A percentile compares a stretch with the other conserved stretches of the same genome.
phyloP scores from a whole-genome alignment of 2,113 vertebrate species.

The Cephalopterus ornatus region DNA sequence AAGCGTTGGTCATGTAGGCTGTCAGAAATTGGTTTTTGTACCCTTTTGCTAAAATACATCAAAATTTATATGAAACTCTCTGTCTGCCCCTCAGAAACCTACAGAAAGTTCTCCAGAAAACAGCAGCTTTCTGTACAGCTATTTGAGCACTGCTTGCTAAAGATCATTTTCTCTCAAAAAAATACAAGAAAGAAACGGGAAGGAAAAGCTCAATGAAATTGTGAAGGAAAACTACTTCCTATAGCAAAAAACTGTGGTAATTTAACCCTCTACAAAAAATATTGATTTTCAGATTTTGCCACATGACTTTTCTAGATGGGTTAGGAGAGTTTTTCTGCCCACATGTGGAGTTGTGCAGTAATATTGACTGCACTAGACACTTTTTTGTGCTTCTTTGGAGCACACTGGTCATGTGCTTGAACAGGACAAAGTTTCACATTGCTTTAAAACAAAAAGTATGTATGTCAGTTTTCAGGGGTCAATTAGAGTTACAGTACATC shows the following conservation, averaged over 20 bases:
- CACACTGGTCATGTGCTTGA: background rate
- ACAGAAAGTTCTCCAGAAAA: background rate
- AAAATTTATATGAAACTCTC: background rate
- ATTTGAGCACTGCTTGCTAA: background rate
- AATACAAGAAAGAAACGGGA: background rate
- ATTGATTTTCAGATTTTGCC: background rate
- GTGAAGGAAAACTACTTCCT: background rate
- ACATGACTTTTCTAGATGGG: too few relatives aligned
- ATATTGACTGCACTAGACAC: too few relatives aligned
- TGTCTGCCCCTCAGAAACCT: background rate
- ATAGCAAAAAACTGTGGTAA: background rate
- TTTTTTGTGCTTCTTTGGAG: background rate
- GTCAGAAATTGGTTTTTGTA: background rate
- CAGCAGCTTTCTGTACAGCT: background rate
- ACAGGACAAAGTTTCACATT: background rate
- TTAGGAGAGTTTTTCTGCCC: background rate
- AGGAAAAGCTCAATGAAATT: background rate
- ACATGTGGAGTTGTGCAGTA: background rate
- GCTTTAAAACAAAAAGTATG: background rate
- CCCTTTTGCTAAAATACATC: background rate
- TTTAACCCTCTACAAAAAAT: accelerated
- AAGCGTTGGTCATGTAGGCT: background rate
- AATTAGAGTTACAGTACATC: background rate
- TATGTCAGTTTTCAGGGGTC: background rate
- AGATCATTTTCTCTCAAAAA: background rate